Evolutionary conservation across 2,888 invertebrate genomes (phyloP).

Genomic region (Hirtodrosophila alboralis): DNA sequence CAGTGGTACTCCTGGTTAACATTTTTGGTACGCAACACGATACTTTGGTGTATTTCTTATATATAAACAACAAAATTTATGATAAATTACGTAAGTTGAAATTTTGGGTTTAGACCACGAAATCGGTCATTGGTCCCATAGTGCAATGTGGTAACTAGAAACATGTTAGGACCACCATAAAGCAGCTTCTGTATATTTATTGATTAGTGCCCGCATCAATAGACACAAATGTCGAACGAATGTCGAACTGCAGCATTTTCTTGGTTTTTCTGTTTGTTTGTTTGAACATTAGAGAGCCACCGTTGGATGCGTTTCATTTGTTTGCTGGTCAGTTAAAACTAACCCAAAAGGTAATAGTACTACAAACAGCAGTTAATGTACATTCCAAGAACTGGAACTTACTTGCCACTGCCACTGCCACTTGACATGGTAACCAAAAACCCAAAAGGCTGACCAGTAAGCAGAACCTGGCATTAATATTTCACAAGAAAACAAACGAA

Average conservation of each 20-base stretch:
- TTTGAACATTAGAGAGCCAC: conserved; percentile 35
- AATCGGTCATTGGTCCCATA: too few relatives aligned
- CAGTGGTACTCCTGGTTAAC: too few relatives aligned
- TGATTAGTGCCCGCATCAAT: conserved; percentile 40
- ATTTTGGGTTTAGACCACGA: too few relatives aligned
- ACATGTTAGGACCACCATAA: conserved; percentile 12
- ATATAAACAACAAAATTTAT: too few relatives aligned
- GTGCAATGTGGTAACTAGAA: background rate
- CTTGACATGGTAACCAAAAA: conserved; percentile 76
- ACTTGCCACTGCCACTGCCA: conserved; percentile 47
- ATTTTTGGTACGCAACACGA: too few relatives aligned
- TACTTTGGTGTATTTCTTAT: too few relatives aligned
- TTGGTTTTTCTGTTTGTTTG: too few relatives aligned
- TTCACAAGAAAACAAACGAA: conserved; percentile 65
- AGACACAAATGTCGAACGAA: conserved; percentile 17
- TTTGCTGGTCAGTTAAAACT: conserved; percentile 41
- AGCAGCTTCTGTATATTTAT: conserved; percentile 22
- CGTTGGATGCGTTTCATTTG: conserved; percentile 39
- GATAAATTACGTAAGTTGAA: too few relatives aligned
- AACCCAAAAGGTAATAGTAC: conserved; percentile 35
- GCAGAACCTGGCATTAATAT: conserved; percentile 20
- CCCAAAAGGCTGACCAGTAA: conserved; percentile 36
- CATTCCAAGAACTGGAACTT: conserved; percentile 62
- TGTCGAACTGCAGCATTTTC: conserved; percentile 17
- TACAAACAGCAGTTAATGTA: conserved; percentile 38